Base-by-base conservation (phyloP, 2,113 vertebrate species). In the Cnemophilus loriae region DNA sequence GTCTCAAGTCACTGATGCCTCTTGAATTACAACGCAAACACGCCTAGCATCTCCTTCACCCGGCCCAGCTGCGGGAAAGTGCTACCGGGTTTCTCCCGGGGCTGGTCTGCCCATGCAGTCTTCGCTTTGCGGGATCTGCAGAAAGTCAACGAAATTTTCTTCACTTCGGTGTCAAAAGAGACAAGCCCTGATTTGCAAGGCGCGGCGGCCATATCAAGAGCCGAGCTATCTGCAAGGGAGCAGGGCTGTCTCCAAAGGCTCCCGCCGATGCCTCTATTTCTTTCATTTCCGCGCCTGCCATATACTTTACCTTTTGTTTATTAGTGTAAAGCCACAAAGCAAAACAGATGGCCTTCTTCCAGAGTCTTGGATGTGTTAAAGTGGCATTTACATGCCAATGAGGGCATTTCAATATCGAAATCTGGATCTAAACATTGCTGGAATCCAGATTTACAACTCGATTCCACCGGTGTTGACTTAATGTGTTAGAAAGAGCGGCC, bases 271-370 rank as follows among this genome's bases (percentile, higher is more conserved):
- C 65, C 87, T 70, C 85, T 50, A 89, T 89, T 97, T 97, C 95
- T 97, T 98, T 98, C 97, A 96, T 97, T 97, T 95, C 55, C 85
- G 90, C 52, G 81, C 96, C 94, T 91, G 95, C 89, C 95, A 94
- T 97, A 96, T 94, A 97, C 92, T 96, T 94, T 97, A 97, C 97
- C 98, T 97, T 98, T 98, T 98, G 98, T 98, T 98, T 98, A 97
- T 97, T 98, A 96, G 97, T 97, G 95, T 97, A 97, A 97, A 97
- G 81, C 83, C 96, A 96, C 98, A 97, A 97, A 98, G 97, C 95
- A 97, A 97, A 98, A 96, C 98, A 98, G 98, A 98, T 98, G 98
- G 98, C 96, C 95, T 92, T 68, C 86, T 97, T 96, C 96, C 97
- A 96, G 97, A 96, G 96, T 82, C 98, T 98, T 98, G 95, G 96